phyloP scores from a whole-genome alignment of 2,888 invertebrate species.

The Griposia aprilina region DNA sequence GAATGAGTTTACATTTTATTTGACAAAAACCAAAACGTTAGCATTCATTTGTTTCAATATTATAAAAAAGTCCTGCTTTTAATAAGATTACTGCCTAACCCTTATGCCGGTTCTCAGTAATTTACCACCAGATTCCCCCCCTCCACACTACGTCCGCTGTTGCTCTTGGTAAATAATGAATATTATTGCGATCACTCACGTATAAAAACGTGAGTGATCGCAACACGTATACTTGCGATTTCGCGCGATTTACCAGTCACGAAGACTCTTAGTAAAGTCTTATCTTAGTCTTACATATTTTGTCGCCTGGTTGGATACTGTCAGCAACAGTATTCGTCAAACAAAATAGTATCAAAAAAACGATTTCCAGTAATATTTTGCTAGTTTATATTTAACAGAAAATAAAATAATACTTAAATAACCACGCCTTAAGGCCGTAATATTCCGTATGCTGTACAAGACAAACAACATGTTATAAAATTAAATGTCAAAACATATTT shows the following conservation, averaged over 20 bases:
- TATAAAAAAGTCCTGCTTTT: neutral
- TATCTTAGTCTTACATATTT: too few species aligned
- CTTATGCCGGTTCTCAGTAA: neutral
- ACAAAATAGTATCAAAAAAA: neutral
- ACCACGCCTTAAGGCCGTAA: slow-evolving; percentile 49
- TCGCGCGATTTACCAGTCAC: neutral
- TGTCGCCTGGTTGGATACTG: neutral
- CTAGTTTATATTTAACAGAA: slow-evolving; percentile 1
- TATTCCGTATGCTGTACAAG: slow-evolving; percentile 65
- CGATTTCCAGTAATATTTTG: neutral
- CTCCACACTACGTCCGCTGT: too few species aligned
- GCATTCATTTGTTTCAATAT: neutral
- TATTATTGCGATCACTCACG: too few species aligned
- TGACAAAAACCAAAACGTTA: neutral
- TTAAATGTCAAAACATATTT: slow-evolving; percentile 85
- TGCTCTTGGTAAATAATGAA: neutral
- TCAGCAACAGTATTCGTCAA: neutral
- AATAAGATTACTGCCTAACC: too few species aligned
- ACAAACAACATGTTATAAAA: slow-evolving; percentile 82
- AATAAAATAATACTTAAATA: slow-evolving; percentile 39
- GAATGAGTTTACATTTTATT: neutral
- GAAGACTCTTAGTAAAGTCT: neutral
- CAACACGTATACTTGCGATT: neutral
- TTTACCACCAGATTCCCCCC: neutral
- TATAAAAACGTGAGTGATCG: neutral